These are phyloP conservation scores for Thalassarche chlororhynchos DNA, from an alignment of 2,113 vertebrate genomes.

Conservation along the genomic window DNA sequence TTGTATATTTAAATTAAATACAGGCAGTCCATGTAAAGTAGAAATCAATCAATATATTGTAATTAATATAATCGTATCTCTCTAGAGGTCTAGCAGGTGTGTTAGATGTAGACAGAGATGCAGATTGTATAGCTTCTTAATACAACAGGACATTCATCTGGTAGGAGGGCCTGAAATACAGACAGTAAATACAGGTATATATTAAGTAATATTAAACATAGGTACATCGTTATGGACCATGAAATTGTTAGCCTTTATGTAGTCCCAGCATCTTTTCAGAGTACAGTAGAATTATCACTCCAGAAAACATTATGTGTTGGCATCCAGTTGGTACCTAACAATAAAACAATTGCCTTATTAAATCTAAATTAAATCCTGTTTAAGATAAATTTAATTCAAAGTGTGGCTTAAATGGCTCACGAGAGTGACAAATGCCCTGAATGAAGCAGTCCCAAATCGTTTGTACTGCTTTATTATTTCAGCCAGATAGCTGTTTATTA, in stretches of 20 bases:
- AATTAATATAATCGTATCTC: constrained; percentile 53
- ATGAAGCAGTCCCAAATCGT: not conserved
- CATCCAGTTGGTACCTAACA: constrained; percentile 38
- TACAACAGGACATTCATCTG: not conserved
- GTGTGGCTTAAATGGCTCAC: constrained; percentile 28
- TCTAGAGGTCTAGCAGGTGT: constrained; percentile 23
- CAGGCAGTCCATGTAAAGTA: not conserved
- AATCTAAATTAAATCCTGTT: constrained; percentile 59
- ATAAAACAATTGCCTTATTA: constrained; percentile 64
- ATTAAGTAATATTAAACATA: not conserved
- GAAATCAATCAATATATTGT: constrained; percentile 58
- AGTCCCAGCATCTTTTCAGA: not conserved
- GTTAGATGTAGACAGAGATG: not conserved
- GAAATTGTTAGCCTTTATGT: not conserved
- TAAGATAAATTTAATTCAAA: constrained; percentile 59
- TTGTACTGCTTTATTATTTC: constrained; percentile 24
- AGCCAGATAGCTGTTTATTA: constrained; percentile 13
- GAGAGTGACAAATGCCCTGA: constrained; percentile 40
- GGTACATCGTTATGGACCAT: not conserved
- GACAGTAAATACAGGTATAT: not conserved
- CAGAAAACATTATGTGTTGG: constrained; percentile 16
- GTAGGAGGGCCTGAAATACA: not conserved
- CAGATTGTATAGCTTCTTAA: not conserved
- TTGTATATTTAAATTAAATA: constrained; percentile 52
- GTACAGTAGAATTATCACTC: not conserved